Evolutionary conservation across 1,140 invertebrate genomes (phyloP).

Genomic region (Drepana arcuata): DNA sequence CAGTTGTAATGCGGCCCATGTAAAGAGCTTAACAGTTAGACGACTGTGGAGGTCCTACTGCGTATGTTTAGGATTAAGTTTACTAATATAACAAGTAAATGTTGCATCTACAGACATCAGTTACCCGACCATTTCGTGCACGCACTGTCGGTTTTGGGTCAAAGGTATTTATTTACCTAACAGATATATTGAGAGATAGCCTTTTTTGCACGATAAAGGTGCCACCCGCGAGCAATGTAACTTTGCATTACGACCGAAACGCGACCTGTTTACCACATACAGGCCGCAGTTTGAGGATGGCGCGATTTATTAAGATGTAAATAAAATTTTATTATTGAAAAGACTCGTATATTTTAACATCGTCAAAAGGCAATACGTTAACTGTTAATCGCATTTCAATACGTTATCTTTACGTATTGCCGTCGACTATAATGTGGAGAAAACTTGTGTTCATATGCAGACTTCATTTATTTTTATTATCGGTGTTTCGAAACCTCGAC

Average conservation of each 20-base stretch:
- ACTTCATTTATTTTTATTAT: conserved; percentile 24
- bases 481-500: conserved; percentile 16
- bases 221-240: conserved; percentile 17
- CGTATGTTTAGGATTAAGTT: too few species aligned
- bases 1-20: too few species aligned
- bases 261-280: too few species aligned
- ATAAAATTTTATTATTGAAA: conserved; percentile 35
- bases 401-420: conserved; percentile 32
- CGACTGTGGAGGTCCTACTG: too few species aligned
- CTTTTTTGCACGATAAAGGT: conserved; percentile 27
- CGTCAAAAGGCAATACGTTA: conserved; percentile 29
- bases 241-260: too few species aligned
- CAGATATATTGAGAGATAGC: conserved; percentile 33
- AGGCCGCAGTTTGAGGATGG: conserved; percentile 20
- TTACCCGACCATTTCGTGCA: conserved; percentile 30
- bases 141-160: conserved; percentile 41
- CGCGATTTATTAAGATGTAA: conserved; percentile 38
- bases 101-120: conserved; percentile 21
- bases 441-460: conserved; percentile 16
- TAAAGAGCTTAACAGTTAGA: too few species aligned
- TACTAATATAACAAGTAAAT: conserved; percentile 24
- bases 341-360: conserved; percentile 19
- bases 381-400: conserved; percentile 34
- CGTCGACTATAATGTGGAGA: conserved; percentile 22
- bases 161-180: conserved; percentile 53